Evolutionary conservation across 2,797 vertebrate genomes (phyloP).

Genomic region (Dendrocincla fuliginosa): DNA sequence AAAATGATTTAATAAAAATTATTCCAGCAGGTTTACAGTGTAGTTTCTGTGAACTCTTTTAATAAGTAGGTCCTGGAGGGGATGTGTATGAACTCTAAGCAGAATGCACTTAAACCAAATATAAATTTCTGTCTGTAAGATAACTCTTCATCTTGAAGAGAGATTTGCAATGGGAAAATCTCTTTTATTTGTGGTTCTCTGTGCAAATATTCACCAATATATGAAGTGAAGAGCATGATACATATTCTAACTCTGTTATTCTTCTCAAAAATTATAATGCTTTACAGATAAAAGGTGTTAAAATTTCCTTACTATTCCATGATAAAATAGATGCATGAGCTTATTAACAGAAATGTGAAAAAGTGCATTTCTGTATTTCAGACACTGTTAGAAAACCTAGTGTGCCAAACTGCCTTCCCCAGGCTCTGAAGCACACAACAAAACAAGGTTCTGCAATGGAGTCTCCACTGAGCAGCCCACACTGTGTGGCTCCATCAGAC

Average conservation of each 20-base stretch:
- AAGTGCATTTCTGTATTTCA: not conserved
- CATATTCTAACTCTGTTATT: not conserved
- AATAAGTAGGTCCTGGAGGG: slow-evolving; percentile 31
- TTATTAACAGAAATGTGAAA: not conserved
- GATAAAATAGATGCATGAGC: not conserved
- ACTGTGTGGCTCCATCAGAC: not conserved
- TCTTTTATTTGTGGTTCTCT: not conserved
- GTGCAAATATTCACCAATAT: not conserved
- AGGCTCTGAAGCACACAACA: not conserved
- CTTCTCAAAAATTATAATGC: not conserved
- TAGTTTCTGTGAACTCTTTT: slow-evolving; percentile 55
- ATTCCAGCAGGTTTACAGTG: not conserved
- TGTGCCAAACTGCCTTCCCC: not conserved
- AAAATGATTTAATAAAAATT: slow-evolving; percentile 52
- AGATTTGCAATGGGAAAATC: not conserved
- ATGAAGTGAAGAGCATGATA: not conserved
- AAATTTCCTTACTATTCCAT: not conserved
- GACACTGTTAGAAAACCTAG: not conserved
- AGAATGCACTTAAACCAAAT: not conserved
- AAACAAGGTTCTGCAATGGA: not conserved
- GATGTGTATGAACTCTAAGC: slow-evolving; percentile 7
- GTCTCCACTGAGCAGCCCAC: not conserved
- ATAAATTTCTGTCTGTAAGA: not conserved
- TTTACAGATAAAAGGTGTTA: not conserved
- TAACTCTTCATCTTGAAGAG: not conserved